Evolutionary conservation across 37 sponge, comb jelly and placozoan species (phyloP), one percentile per base, ranked within the genome.

Genomic region (Cladorhizidae sp.): DNA sequence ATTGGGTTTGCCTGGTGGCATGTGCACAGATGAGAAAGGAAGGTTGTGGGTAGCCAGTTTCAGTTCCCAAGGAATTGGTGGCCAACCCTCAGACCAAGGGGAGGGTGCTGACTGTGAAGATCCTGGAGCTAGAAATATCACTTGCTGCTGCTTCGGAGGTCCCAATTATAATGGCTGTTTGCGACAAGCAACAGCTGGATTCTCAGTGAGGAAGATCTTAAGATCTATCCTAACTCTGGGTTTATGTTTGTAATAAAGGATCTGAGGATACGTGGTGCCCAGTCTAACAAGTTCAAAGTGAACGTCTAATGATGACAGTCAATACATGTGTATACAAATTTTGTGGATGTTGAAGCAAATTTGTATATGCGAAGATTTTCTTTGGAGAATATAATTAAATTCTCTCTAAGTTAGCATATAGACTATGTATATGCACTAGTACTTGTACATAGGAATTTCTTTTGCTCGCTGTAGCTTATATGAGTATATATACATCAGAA

Each of bases 111-210:
- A 51, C 38, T 20, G 39, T 89, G 9, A 37, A 26, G 18, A 57
- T 89, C 90, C 90, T 8, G 77, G 62, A 38, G 85, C 81, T 14
- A 40, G 31, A 17, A 41, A 40, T 17, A 65, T 73, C 31, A 89
- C 85, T 0, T 89, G 85, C 20, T 89, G 90, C 43, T 84, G 85
- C 70, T 89, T 89, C 73, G 90, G 90, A 65, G 90, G 90, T 14
- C 80, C 85, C 0, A 64, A 84, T 58, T 80, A 75, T 42, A 64
- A 3, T 70, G 57, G 63, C 32, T 89, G 59, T 84, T 82, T 73
- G 90, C 84, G 59, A 89, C 90, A 23, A 79, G 75, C 56, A 82
- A 77, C 0, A 35, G 63, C 3, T 8, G 57, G 0, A 26, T 12
- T 0, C 67, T 39, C 32, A 39, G 37, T 54, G 70, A 41, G 0